These are phyloP conservation scores for Trissolcus basalis DNA, from an alignment of 1,140 invertebrate species.

Conservation along the genomic window DNA sequence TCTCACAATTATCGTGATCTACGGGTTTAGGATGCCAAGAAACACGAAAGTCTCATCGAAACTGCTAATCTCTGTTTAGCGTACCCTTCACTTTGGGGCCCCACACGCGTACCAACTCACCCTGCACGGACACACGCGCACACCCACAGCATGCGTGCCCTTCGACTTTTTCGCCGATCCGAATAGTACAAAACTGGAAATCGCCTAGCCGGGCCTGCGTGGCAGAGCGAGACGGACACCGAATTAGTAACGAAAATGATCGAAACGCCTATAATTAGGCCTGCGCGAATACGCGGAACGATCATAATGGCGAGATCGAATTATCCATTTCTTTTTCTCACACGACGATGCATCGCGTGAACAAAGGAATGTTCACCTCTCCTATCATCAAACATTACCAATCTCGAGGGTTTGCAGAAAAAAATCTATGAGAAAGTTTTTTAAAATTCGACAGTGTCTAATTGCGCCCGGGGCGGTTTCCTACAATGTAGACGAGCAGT, in stretches of 20 bases:
- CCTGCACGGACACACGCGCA: conserved; percentile 3
- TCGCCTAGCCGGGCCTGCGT: conserved; percentile 7
- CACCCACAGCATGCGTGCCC: conserved; percentile 31
- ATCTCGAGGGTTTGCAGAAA: background rate
- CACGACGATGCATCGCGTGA: conserved; percentile 60
- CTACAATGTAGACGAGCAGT: too few species aligned
- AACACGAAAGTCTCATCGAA: conserved; percentile 71
- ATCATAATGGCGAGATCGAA: conserved; percentile 41
- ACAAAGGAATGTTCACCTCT: conserved; percentile 50
- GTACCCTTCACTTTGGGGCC: conserved; percentile 72
- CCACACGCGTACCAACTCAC: conserved; percentile 35
- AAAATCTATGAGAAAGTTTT: conserved; percentile 37
- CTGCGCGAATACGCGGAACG: conserved; percentile 50
- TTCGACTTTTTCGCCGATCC: conserved; percentile 39
- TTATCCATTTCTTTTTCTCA: conserved; percentile 57
- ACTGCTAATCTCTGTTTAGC: conserved; percentile 73
- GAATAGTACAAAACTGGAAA: conserved; percentile 54
- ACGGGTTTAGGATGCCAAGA: conserved; percentile 72
- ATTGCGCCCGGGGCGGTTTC: too few species aligned
- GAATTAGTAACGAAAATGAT: conserved; percentile 60
- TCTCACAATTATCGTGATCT: conserved; percentile 77
- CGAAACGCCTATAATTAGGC: conserved; percentile 64
- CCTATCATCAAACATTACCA: conserved; percentile 26
- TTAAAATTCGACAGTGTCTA: too few species aligned
- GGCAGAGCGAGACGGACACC: too few species aligned